Evolutionary conservation across 1,140 invertebrate species (phyloP).

Genomic region (Zaprionus tsacasi): DNA sequence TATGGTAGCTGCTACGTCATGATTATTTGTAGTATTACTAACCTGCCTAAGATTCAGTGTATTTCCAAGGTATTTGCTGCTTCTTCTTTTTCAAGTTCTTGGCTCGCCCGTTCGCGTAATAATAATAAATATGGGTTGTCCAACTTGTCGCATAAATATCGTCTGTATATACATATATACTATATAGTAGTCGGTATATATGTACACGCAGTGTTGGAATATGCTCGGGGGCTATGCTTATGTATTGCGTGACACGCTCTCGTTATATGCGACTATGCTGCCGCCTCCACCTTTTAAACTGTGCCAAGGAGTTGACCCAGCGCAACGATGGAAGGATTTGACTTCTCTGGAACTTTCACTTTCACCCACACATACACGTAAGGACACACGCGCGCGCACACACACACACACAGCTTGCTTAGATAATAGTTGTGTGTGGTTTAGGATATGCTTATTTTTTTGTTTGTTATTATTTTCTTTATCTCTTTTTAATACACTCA

Average conservation of each 20-base stretch:
- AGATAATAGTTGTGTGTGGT: slow-evolving; percentile 51
- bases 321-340: slow-evolving; percentile 35
- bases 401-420: slow-evolving; percentile 37
- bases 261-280: slow-evolving; percentile 40
- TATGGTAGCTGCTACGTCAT: no score
- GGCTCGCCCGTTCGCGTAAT: slow-evolving; percentile 31
- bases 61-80: slow-evolving; percentile 51
- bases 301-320: slow-evolving; percentile 54
- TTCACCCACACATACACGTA: slow-evolving; percentile 34
- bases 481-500: slow-evolving; percentile 15
- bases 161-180: slow-evolving; percentile 47
- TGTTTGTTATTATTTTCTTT: slow-evolving; percentile 8
- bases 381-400: slow-evolving; percentile 22
- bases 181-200: slow-evolving; percentile 28
- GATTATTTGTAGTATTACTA: slow-evolving; percentile 23
- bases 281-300: slow-evolving; percentile 22
- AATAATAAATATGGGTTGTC: slow-evolving; percentile 63
- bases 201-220: slow-evolving; percentile 30
- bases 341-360: slow-evolving; percentile 65
- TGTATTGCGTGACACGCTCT: slow-evolving; percentile 56
- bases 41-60: slow-evolving; percentile 46
- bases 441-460: slow-evolving; percentile 31
- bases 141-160: slow-evolving; percentile 70
- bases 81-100: slow-evolving; percentile 12
- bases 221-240: slow-evolving; percentile 25